These are phyloP conservation scores for Philantomba maxwellii DNA, from an alignment of 2,113 vertebrate genomes.

Conservation along the genomic window DNA sequence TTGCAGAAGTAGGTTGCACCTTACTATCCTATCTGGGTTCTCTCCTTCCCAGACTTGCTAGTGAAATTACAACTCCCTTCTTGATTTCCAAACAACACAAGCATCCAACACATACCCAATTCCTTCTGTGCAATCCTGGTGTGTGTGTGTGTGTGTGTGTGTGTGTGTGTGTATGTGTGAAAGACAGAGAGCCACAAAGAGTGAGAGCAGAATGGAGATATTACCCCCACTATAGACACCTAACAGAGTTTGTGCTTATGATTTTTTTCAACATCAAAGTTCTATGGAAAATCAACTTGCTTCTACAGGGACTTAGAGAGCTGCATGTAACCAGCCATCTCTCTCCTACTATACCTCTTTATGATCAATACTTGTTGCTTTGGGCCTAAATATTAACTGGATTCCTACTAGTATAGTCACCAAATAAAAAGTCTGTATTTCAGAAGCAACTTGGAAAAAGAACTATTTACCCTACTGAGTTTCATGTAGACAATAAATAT, in stretches of 20 bases:
- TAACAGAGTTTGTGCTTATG: neutral
- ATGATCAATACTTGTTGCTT: neutral
- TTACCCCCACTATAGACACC: neutral
- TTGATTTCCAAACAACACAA: neutral
- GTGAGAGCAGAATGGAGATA: neutral
- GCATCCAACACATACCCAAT: neutral
- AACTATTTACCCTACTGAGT: neutral
- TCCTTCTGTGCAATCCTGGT: no score
- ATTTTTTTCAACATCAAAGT: neutral
- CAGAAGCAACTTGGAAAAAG: neutral
- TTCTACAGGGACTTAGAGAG: neutral
- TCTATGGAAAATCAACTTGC: neutral
- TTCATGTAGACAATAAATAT: neutral
- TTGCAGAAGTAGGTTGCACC: neutral
- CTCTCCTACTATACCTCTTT: neutral
- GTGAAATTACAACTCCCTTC: neutral
- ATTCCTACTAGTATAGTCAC: neutral
- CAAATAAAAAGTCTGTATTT: neutral
- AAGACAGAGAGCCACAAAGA: neutral
- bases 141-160: neutral
- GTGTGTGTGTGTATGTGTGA: neutral
- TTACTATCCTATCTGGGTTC: neutral
- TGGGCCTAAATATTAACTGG: neutral
- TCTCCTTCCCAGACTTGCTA: neutral
- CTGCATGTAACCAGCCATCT: neutral